Evolutionary conservation across 2,888 invertebrate genomes (phyloP).

Genomic region (Dromius quadrimaculatus): DNA sequence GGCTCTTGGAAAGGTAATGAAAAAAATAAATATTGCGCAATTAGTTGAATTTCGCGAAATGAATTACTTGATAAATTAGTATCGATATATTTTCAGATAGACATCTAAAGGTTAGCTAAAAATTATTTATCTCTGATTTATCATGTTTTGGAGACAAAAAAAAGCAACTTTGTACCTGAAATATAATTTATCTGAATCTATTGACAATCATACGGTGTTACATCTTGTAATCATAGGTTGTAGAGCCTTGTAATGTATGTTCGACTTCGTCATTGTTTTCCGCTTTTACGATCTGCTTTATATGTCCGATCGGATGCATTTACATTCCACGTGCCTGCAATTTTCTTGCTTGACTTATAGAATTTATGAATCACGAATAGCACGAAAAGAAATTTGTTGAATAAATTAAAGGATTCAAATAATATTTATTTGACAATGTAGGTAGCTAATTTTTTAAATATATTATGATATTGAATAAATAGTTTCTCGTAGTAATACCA

Average conservation of each 20-base stretch:
- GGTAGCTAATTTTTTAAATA: too few species aligned
- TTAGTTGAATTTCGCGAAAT: constrained; percentile 3
- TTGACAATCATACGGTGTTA: neutral
- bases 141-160: too few species aligned
- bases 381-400: too few species aligned
- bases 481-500: too few species aligned
- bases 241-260: neutral
- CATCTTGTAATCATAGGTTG: constrained; percentile 19
- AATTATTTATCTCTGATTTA: constrained; percentile 27
- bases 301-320: neutral
- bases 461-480: too few species aligned
- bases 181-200: neutral
- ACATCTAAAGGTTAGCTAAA: constrained; percentile 27
- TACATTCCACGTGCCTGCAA: constrained; percentile 16
- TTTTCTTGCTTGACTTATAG: too few species aligned
- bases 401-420: too few species aligned
- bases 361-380: too few species aligned
- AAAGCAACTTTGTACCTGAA: too few species aligned
- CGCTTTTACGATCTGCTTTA: constrained; percentile 1
- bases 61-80: neutral
- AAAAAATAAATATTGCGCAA: constrained; percentile 21
- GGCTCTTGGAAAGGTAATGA: constrained; percentile 6
- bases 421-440: too few species aligned
- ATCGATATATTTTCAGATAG: neutral
- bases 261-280: constrained; percentile 25